Percentiles rank a stretch among this genome's conserved stretches.
Evolutionary conservation across 2,888 invertebrate species (phyloP).

Genomic region (Epiblema foenella): DNA sequence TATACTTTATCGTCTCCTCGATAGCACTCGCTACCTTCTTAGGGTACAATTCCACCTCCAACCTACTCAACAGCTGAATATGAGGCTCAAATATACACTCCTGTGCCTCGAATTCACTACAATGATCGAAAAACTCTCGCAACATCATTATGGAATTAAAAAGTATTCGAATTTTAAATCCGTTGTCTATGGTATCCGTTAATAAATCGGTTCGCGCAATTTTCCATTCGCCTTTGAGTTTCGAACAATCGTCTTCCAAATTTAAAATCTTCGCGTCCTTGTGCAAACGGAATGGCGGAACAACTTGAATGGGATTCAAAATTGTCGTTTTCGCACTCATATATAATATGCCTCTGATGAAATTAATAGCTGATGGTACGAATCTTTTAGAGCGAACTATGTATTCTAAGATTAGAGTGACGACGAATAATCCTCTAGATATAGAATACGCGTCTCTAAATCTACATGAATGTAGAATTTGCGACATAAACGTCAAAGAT

Average conservation of each 20-base stretch:
- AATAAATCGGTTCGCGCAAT: conserved; percentile 86
- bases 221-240: conserved; percentile 65
- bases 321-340: conserved; percentile 87
- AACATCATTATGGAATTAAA: conserved; percentile 83
- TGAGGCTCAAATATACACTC: conserved; percentile 83
- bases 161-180: conserved; percentile 87
- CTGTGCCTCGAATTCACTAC: conserved; percentile 72
- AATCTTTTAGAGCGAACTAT: conserved; percentile 91
- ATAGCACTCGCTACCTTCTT: conserved; percentile 77
- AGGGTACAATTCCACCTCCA: conserved; percentile 87
- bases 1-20: conserved; percentile 70
- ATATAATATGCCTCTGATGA: conserved; percentile 90
- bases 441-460: conserved; percentile 88
- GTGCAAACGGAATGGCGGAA: conserved; percentile 88
- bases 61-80: conserved; percentile 80
- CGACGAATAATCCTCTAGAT: conserved; percentile 90
- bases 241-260: conserved; percentile 79
- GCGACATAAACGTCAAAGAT: conserved; percentile 91
- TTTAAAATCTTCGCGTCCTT: conserved; percentile 84
- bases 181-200: conserved; percentile 78
- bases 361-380: conserved; percentile 92
- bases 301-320: conserved; percentile 85
- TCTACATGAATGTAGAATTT: conserved; percentile 88
- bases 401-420: conserved; percentile 91
- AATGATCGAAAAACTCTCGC: conserved; percentile 84